Evolutionary conservation across 2,113 vertebrate genomes (phyloP), one percentile per base, ranked within the genome.

Genomic region (Sapayoa aenigma): DNA sequence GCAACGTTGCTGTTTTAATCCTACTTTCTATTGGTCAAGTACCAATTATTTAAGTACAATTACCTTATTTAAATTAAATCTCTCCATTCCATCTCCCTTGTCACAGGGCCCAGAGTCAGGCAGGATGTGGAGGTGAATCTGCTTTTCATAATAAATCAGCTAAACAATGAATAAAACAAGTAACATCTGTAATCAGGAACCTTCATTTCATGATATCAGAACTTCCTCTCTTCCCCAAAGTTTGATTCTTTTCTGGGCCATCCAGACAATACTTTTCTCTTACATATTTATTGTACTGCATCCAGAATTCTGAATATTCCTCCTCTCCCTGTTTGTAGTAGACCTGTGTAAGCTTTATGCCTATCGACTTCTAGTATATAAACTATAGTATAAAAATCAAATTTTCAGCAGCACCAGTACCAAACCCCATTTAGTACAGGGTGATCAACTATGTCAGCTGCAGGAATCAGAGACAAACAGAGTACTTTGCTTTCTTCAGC

Each of bases 291-390:
- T 30, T 53, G 8, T 22, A 58, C 10, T 31, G 14, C 18, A 25
- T 5, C 5, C 11, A 9, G 0, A 0, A 35, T 53, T 46, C 31
- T 72, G n/a, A 82, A 30, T 55, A 37, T 56, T 8, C 8, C 8
- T 89, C 28, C 16, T 13, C 22, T 41, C 37, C 7, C 5, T 0
- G 0, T 56, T 69, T 76, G 42, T 14, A 53, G 41, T 2, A 59
- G 7, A 49, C 3, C 16, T 44, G 20, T 18, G 15, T 35, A 42
- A 66, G 35, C 9, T 87, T 74, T 71, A 50, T 0, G 0, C 13
- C 35, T 42, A 14, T 12, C 2, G 25, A 59, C 4, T 88, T 88
- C 25, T 33, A 55, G 20, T 5, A 42, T 6, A 31, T 15, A 27
- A 92, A 68, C 20, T 44, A 9, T 2, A 44, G 11, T 3, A 39